Evolutionary conservation across 2,888 invertebrate genomes (phyloP).

Genomic region (Conistra vaccinii): DNA sequence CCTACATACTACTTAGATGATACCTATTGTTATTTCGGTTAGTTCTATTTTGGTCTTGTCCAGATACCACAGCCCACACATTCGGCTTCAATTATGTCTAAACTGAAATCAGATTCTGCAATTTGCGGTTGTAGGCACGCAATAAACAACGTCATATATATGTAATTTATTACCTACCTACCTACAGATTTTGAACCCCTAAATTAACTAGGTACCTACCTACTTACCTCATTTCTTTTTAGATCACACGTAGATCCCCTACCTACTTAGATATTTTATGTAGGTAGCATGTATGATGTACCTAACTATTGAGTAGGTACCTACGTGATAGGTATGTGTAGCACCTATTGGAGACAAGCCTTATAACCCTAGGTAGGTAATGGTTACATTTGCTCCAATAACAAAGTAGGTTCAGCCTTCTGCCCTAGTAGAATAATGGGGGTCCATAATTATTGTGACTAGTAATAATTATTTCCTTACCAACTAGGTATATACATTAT

Average conservation of each 20-base stretch:
- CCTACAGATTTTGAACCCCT: conserved; percentile 28
- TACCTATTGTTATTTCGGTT: conserved; percentile 43
- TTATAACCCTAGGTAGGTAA: neutral
- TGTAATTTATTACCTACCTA: conserved; percentile 27
- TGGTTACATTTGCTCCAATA: neutral
- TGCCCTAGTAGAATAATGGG: too few species aligned
- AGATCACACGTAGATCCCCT: neutral
- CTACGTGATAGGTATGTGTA: neutral
- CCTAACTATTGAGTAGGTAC: neutral
- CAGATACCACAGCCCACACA: conserved; percentile 55
- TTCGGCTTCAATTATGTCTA: conserved; percentile 29
- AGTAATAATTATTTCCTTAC: too few species aligned
- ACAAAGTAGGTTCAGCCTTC: neutral
- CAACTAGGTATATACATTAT: too few species aligned
- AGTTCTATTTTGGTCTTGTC: conserved; percentile 36
- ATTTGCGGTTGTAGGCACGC: conserved; percentile 54
- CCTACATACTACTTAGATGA: neutral
- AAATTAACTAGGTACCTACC: neutral
- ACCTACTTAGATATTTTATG: neutral
- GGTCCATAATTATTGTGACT: too few species aligned
- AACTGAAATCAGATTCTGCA: conserved; percentile 48
- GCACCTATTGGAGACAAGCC: too few species aligned
- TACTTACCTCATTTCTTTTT: neutral
- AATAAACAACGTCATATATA: conserved; percentile 27
- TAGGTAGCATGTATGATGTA: neutral